A percentile compares a stretch with the other conserved stretches of the same genome.
Conservation (phyloP, 1,140 invertebrate genomes). For the Cyphomyrmex costatus region DNA sequence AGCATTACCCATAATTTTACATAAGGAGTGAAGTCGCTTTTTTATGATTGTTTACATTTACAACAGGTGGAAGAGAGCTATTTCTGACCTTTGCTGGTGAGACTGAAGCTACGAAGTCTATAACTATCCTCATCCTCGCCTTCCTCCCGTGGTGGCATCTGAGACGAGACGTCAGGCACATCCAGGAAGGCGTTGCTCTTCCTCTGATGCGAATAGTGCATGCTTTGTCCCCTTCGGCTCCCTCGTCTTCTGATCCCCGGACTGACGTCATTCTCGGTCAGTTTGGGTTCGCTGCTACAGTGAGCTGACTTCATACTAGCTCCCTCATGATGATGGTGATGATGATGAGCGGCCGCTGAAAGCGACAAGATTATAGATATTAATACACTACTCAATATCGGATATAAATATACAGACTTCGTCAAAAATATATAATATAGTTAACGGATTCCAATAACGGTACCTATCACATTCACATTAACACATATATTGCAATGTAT, state of each 20-base stretch:
- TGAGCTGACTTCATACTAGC: conserved; percentile 83
- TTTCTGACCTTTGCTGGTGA: conserved; percentile 93
- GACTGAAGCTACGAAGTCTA: conserved; percentile 95
- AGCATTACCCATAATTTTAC: background rate
- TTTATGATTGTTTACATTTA: conserved; percentile 23
- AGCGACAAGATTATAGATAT: background rate
- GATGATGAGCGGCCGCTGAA: conserved; percentile 79
- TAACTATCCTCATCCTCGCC: conserved; percentile 94
- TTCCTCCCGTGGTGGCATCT: conserved; percentile 82
- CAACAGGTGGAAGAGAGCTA: background rate
- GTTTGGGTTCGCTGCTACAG: conserved; percentile 88
- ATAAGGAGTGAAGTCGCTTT: background rate
- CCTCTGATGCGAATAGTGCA: conserved; percentile 87
- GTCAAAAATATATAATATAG: background rate
- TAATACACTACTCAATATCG: background rate
- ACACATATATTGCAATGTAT: too few relatives aligned
- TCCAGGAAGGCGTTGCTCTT: conserved; percentile 93
- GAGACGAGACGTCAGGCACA: conserved; percentile 89
- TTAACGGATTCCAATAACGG: background rate
- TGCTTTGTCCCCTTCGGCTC: conserved; percentile 87
- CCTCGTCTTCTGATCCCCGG: conserved; percentile 87
- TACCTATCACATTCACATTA: too few relatives aligned
- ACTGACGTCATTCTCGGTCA: conserved; percentile 87
- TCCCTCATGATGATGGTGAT: conserved; percentile 86
- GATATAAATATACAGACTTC: background rate